Base-by-base conservation (phyloP, 1,140 invertebrate genomes). In the Lucilia sericata region DNA sequence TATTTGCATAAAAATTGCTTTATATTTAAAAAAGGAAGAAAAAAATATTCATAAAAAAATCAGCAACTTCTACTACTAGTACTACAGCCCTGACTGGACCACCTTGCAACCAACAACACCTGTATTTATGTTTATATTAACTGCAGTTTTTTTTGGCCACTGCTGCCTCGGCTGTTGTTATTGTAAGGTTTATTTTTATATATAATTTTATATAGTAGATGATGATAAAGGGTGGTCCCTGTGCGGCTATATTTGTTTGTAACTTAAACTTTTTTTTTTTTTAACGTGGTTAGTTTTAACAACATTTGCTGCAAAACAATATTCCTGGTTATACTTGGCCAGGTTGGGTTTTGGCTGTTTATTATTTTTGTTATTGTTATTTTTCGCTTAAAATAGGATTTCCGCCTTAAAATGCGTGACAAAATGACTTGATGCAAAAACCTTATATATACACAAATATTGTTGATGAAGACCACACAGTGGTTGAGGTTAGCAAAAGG, bases 1-100 rank as follows among this genome's bases (percentile, higher is more conserved):
- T 85, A 87, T 85, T 86, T 86, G 82, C 84, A 86, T 74, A 55
- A 51, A 82, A 55, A 49, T 81, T 82, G 80, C 49, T 49, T 49
- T 55, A 55, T 55, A 42, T 42, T 42, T 42, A 70, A 70, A 70
- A 70, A 60, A 2, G 34, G 78, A 3, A 12, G 21, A 70, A 70
- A 70, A 60, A 5, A 1, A 60, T 17, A n/a, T n/a, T 17, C 2
- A 60, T n/a, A 76, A 83, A 36, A n/a, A 21, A 70, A 75, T 74
- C 70, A 21, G 83, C 25, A 10, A 42, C 42, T 42, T 8, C 5
- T 42, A 42, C 42, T 42, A 7, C 42, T 42, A 36, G 36, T 17
- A 83, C 74, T 83, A 12, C 21, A 74, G 34, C 42, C 25, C 25
- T 55, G 8, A n/a, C 49, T 51, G 49, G 83, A 83, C 51, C 17